Evolutionary conservation across 2,113 vertebrate genomes (phyloP).

Genomic region (Typhlomys cinereus): DNA sequence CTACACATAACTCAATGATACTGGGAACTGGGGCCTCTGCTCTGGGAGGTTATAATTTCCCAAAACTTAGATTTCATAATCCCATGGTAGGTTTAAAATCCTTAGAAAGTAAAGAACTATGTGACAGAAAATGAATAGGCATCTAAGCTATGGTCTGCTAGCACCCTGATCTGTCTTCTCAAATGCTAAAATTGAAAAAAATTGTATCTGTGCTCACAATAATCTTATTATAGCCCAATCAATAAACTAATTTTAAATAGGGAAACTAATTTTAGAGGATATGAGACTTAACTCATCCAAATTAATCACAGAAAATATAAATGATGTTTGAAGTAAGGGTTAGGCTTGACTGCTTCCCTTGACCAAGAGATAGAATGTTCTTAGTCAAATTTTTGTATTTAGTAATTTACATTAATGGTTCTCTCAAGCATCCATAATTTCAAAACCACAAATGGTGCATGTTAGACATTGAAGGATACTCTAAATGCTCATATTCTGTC

Average conservation of each 20-base stretch:
- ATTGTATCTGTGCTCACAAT: background rate
- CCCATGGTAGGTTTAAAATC: background rate
- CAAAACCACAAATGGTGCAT: background rate
- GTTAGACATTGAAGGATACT: background rate
- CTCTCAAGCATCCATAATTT: background rate
- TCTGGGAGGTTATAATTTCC: background rate
- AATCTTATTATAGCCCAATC: background rate
- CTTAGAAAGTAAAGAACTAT: background rate
- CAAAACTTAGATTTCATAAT: background rate
- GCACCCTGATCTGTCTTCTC: background rate
- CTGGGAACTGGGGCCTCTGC: background rate
- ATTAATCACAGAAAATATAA: slow-evolving; percentile 37
- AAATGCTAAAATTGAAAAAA: background rate
- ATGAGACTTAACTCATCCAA: slow-evolving; percentile 15
- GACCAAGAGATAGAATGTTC: background rate
- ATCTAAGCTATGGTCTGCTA: background rate
- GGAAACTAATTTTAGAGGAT: background rate
- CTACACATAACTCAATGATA: background rate
- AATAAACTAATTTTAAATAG: slow-evolving; percentile 46
- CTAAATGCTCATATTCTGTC: background rate
- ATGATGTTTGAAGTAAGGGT: background rate
- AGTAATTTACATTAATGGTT: background rate
- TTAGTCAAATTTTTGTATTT: slow-evolving; percentile 12
- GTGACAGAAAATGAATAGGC: background rate
- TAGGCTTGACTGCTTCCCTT: slow-evolving; percentile 28